Evolutionary conservation across 2,888 invertebrate species (phyloP), one percentile per base, ranked within the genome.

Genomic region (Thera britannica): DNA sequence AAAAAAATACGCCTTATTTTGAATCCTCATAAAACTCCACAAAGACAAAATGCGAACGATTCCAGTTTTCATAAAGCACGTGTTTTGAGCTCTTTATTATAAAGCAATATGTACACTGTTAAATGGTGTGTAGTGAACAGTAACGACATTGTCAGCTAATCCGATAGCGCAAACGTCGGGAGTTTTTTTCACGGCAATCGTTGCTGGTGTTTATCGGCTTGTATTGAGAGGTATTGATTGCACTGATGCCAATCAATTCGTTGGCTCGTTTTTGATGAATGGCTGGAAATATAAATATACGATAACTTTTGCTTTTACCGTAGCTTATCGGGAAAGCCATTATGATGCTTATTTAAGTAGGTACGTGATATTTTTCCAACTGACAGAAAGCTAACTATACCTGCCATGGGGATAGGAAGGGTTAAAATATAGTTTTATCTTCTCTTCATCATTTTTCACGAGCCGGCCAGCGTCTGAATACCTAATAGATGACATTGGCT

Each of bases 401-500:
- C 7, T 34, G 44, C 41, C 23, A 46, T 34, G 55, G 46, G 46
- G 46, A 36, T 46, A 35, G 35, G 36, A 68, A 54, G 51, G 62
- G 52, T 62, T 49, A 51, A 65, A 54, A 52, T 57, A 60, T 63
- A 49, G 49, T 54, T 61, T 56, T 60, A 57, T 59, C 51, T 57
- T 52, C 52, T 59, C 8, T 62, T 68, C 57, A 65, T 71, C 48
- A 65, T 71, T 68, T 67, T 62, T 67, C 65, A 65, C 36, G 44
- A 62, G 67, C 57, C 55, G 49, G 57, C 54, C 60, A 58, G 61
- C 67, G 58, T 84, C 81, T 87, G 81, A 88, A 90, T 88, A n/a
- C n/a, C n/a, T n/a, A 89, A 89, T 84, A 87, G 78, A 87, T 89
- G 82, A 77, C 76, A 77, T 68, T 75, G 75, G 79, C 76, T 81